These are phyloP conservation scores for Grapholita molesta DNA, from an alignment of 1,140 invertebrate species.

Conservation along the genomic window DNA sequence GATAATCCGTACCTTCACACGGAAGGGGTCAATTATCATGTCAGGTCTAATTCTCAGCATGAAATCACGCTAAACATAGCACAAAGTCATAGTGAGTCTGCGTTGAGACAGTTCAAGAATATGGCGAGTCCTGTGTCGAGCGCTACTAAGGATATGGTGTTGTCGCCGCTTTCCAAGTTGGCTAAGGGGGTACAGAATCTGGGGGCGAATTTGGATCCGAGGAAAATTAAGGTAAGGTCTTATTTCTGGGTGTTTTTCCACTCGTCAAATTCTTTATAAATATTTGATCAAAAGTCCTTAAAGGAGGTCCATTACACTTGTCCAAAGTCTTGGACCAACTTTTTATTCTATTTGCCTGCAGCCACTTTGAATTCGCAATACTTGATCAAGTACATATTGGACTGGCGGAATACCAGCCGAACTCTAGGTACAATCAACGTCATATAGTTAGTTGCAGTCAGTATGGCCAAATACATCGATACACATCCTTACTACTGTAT, in stretches of 20 bases:
- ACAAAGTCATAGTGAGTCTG: constrained; percentile 88
- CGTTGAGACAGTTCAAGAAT: constrained; percentile 83
- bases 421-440: too few relatives aligned
- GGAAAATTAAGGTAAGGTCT: constrained; percentile 82
- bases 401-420: too few relatives aligned
- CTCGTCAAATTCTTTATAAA: neutral
- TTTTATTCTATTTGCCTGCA: too few relatives aligned
- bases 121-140: constrained; percentile 83
- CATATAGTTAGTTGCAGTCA: too few relatives aligned
- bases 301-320: too few relatives aligned
- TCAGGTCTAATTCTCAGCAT: constrained; percentile 82
- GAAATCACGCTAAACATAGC: constrained; percentile 83
- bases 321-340: too few relatives aligned
- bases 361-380: too few relatives aligned
- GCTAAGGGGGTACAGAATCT: constrained; percentile 91
- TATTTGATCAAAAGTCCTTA: neutral
- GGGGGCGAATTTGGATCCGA: constrained; percentile 89
- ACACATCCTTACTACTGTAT: too few relatives aligned
- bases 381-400: too few relatives aligned
- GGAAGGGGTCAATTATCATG: constrained; percentile 65
- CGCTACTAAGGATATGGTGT: constrained; percentile 83
- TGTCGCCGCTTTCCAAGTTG: constrained; percentile 88
- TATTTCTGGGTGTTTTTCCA: neutral
- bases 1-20: constrained; percentile 28
- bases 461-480: too few relatives aligned